phyloP scores from a whole-genome alignment of 1,140 invertebrate species.

The Saccostrea echinata region DNA sequence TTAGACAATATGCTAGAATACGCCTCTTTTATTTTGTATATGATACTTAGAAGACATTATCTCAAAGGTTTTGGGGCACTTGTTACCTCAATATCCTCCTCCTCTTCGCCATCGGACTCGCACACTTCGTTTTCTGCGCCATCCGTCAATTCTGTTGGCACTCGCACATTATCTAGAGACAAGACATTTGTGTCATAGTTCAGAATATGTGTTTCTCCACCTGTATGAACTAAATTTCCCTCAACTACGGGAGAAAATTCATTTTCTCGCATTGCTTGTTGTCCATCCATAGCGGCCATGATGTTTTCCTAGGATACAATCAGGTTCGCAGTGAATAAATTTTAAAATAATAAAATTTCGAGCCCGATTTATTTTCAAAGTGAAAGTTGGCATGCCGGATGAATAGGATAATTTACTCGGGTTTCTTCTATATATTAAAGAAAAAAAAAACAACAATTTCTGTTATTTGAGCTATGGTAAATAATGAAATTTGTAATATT shows the following conservation, averaged over 20 bases:
- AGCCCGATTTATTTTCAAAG: background rate
- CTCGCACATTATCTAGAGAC: constrained; percentile 64
- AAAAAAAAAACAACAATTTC: background rate
- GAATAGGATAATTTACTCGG: background rate
- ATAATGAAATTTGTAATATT: background rate
- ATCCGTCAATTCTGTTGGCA: constrained; percentile 53
- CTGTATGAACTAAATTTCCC: constrained; percentile 66
- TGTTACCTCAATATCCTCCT: constrained; percentile 66
- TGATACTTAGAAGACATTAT: too few relatives aligned
- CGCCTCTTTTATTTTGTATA: too few relatives aligned
- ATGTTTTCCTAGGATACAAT: constrained; percentile 68
- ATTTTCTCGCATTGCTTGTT: constrained; percentile 45
- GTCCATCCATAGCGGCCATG: constrained; percentile 63
- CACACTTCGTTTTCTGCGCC: constrained; percentile 42
- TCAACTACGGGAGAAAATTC: constrained; percentile 60
- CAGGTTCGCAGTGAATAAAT: constrained; percentile 45
- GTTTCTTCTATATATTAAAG: background rate
- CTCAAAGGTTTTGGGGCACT: background rate
- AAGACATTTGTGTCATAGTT: constrained; percentile 69
- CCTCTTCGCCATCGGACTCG: constrained; percentile 59
- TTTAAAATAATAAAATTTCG: background rate
- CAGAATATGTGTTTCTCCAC: constrained; percentile 65
- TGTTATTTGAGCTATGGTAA: background rate
- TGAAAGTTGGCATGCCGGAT: background rate
- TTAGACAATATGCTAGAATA: too few relatives aligned